These are phyloP conservation scores for Craniophora ligustri DNA, from an alignment of 2,888 invertebrate genomes.

Conservation along the genomic window DNA sequence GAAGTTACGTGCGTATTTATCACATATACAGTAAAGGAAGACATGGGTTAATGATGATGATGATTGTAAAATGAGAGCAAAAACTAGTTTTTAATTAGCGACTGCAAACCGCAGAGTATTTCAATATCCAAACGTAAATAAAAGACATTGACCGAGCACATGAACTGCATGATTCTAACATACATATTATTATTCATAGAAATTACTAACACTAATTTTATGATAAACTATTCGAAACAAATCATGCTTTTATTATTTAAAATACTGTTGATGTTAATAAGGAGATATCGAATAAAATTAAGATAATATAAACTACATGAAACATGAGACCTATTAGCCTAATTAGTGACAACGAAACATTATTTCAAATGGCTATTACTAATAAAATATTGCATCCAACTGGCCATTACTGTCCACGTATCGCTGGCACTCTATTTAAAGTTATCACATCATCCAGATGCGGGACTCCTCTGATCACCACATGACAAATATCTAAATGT, in stretches of 20 bases:
- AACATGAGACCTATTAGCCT: constrained; percentile 6
- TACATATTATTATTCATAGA: no score
- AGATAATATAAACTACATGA: constrained; percentile 3
- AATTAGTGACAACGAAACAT: constrained; percentile 17
- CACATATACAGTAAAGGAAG: no score
- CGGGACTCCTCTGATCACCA: constrained; percentile 11
- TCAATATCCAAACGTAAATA: no score
- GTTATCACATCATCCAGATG: constrained; percentile 35
- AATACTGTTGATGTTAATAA: neutral
- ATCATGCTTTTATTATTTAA: neutral
- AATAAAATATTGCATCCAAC: constrained; percentile 30
- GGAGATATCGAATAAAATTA: constrained; percentile 9
- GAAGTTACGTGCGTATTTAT: no score
- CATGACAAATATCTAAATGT: constrained; percentile 26
- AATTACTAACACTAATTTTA: no score
- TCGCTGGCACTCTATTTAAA: constrained; percentile 38
- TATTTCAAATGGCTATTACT: constrained; percentile 15
- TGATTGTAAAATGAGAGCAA: no score
- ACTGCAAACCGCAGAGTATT: no score
- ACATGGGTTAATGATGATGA: no score
- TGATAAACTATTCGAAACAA: neutral
- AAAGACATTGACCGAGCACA: no score
- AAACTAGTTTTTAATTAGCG: no score
- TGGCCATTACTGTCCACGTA: constrained; percentile 23
- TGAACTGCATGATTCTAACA: no score